phyloP scores from a whole-genome alignment of 2,113 vertebrate species.

The Puntigrus tetrazona region DNA sequence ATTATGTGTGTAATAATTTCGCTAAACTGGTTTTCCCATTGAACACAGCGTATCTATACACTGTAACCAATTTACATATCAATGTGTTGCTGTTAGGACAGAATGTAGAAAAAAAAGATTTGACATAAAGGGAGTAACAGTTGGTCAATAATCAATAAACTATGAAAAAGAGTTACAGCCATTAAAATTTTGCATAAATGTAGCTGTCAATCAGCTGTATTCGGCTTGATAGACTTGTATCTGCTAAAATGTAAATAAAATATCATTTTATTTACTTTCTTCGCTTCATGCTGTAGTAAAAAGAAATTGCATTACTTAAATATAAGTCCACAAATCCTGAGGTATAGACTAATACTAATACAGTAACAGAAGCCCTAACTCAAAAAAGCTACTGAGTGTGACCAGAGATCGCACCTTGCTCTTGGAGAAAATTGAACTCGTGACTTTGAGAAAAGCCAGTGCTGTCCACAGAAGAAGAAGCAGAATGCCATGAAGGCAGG shows the following conservation, averaged over 20 bases:
- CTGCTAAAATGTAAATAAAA: not conserved
- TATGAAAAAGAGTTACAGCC: not conserved
- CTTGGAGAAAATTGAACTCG: slow-evolving; percentile 22
- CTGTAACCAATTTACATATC: no score
- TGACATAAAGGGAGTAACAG: no score
- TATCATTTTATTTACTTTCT: not conserved
- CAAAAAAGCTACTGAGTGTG: not conserved
- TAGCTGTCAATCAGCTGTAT: not conserved
- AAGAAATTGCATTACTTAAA: not conserved
- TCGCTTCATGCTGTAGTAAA: not conserved
- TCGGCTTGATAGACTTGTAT: not conserved
- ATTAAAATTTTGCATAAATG: not conserved
- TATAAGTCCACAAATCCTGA: not conserved
- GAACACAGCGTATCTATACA: no score
- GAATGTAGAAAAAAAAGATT: no score
- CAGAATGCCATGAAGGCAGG: not conserved
- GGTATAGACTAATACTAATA: not conserved
- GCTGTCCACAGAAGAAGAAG: not conserved
- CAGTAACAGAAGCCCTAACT: not conserved
- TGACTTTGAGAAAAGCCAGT: not conserved
- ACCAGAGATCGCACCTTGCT: not conserved
- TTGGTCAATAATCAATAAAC: no score
- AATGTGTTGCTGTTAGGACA: no score
- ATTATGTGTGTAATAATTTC: no score
- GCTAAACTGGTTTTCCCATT: no score